phyloP scores from a whole-genome alignment of 2,888 invertebrate genomes.

The Ceramica pisi region DNA sequence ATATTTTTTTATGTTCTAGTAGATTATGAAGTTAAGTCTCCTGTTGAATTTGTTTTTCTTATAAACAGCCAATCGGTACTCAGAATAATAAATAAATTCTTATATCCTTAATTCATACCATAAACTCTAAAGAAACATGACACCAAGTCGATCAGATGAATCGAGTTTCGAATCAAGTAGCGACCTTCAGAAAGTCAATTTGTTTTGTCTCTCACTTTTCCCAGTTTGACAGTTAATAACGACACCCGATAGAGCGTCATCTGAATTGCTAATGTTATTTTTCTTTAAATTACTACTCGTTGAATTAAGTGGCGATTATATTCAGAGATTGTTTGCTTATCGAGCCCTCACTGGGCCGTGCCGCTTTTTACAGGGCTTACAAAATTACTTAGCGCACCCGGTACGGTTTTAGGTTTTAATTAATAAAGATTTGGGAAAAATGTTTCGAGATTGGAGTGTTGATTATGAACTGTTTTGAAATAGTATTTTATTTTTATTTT shows the following conservation, averaged over 20 bases:
- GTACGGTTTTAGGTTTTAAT: slow-evolving; percentile 46
- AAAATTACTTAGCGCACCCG: slow-evolving; percentile 47
- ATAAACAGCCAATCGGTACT: not conserved
- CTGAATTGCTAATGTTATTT: slow-evolving; percentile 90
- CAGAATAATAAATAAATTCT: not conserved
- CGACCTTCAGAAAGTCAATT: slow-evolving; percentile 84
- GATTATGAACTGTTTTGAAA: slow-evolving; percentile 7
- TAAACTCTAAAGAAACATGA: slow-evolving; percentile 68
- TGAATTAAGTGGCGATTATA: slow-evolving; percentile 86
- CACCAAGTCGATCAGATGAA: slow-evolving; percentile 76
- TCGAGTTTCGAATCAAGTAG: slow-evolving; percentile 73
- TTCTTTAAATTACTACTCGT: slow-evolving; percentile 88
- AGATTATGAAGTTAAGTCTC: no score
- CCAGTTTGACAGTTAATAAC: slow-evolving; percentile 89
- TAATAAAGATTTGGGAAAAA: slow-evolving; percentile 36
- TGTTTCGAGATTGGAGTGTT: slow-evolving; percentile 9
- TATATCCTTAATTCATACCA: not conserved
- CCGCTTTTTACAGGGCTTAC: slow-evolving; percentile 60
- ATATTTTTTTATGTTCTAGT: no score
- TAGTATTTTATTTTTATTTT: slow-evolving; percentile 7
- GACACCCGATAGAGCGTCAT: slow-evolving; percentile 82
- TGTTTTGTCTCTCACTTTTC: slow-evolving; percentile 77
- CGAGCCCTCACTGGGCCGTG: slow-evolving; percentile 74
- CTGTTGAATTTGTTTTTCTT: no score
- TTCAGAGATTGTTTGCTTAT: slow-evolving; percentile 84